These are phyloP conservation scores for Cyclargus thomasi DNA, from an alignment of 1,140 invertebrate species.

Conservation along the genomic window DNA sequence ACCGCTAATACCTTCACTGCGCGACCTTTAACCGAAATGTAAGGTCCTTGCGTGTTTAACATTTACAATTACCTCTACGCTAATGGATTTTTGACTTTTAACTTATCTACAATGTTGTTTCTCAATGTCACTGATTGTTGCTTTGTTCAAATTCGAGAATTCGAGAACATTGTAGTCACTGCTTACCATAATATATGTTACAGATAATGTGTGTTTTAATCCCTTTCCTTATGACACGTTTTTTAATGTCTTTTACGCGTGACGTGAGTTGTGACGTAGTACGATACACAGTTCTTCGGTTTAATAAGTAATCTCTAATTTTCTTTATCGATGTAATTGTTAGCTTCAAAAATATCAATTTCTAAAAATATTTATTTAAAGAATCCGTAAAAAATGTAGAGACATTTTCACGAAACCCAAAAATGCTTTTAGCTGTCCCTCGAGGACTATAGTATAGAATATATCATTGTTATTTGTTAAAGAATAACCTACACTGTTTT, in stretches of 20 bases:
- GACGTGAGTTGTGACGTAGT: no score
- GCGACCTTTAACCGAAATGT: neutral
- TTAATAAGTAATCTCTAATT: no score
- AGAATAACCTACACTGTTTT: no score
- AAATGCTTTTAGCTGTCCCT: neutral
- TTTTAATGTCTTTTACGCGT: no score
- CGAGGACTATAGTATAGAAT: neutral
- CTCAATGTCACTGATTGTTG: neutral
- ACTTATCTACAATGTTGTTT: neutral
- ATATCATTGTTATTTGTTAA: neutral
- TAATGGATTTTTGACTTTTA: slow-evolving; percentile 3
- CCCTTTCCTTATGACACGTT: no score
- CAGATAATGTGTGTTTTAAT: no score
- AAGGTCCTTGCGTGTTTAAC: neutral
- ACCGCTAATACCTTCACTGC: slow-evolving; percentile 21
- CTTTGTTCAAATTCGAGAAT: neutral
- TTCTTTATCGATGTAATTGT: no score
- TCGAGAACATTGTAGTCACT: no score
- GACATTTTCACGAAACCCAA: neutral
- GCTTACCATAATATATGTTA: no score
- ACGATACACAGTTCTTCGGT: no score
- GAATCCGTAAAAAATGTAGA: neutral
- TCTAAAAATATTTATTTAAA: neutral
- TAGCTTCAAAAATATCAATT: no score
- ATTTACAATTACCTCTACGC: neutral